These are phyloP conservation scores for Okamejei kenojei DNA, from an alignment of 2,797 vertebrate genomes.

Conservation along the genomic window DNA sequence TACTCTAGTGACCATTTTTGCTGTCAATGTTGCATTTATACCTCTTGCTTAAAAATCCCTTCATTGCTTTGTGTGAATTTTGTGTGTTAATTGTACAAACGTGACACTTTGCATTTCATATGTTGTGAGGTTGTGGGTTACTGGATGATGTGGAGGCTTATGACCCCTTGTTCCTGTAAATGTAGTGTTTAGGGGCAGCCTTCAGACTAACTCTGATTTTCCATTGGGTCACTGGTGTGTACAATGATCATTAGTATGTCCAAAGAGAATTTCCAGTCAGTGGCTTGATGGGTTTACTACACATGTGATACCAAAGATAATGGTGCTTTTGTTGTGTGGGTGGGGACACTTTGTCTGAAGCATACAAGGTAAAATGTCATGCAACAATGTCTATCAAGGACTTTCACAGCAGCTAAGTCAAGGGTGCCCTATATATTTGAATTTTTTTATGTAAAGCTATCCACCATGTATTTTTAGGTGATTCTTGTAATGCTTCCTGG, in stretches of 20 bases:
- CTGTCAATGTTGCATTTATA: neutral
- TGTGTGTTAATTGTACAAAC: neutral
- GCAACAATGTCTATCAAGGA: slow-evolving; percentile 43
- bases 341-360: slow-evolving; percentile 55
- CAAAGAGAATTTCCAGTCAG: slow-evolving; percentile 58
- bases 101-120: neutral
- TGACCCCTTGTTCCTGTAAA: slow-evolving; percentile 37
- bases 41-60: neutral
- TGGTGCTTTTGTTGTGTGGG: slow-evolving; percentile 51
- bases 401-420: neutral
- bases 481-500: neutral
- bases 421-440: neutral
- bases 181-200: slow-evolving; percentile 41
- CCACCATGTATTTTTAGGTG: neutral
- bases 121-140: slow-evolving; percentile 23
- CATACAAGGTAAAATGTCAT: slow-evolving; percentile 47
- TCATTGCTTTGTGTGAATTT: neutral
- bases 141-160: slow-evolving; percentile 21
- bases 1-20: neutral
- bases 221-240: slow-evolving; percentile 45
- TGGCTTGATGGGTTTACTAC: neutral
- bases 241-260: neutral
- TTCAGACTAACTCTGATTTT: slow-evolving; percentile 49
- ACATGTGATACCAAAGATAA: slow-evolving; percentile 14
- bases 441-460: neutral